Evolutionary conservation across 2,888 invertebrate genomes (phyloP).

Genomic region (Synergus gifuensis): DNA sequence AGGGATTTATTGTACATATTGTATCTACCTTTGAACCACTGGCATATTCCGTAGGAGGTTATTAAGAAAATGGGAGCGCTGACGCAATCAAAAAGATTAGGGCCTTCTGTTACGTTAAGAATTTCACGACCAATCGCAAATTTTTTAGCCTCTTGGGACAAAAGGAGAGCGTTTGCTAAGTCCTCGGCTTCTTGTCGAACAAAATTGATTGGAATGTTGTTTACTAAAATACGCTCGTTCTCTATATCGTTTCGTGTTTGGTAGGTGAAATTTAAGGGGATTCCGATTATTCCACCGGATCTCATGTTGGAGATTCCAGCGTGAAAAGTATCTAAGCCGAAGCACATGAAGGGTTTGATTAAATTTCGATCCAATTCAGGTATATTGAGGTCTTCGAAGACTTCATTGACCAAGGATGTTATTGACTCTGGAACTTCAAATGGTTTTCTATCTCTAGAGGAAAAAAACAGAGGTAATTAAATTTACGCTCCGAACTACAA

Average conservation of each 20-base stretch:
- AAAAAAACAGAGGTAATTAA: slow-evolving; percentile 6
- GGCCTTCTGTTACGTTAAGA: slow-evolving; percentile 77
- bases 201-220: slow-evolving; percentile 83
- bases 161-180: slow-evolving; percentile 83
- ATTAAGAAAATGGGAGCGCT: slow-evolving; percentile 73
- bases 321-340: slow-evolving; percentile 86
- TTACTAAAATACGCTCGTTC: slow-evolving; percentile 81
- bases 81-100: neutral
- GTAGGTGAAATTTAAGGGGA: slow-evolving; percentile 86
- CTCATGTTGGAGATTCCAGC: slow-evolving; percentile 80
- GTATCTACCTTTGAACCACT: slow-evolving; percentile 79
- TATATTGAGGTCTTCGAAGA: slow-evolving; percentile 82
- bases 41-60: slow-evolving; percentile 79
- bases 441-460: slow-evolving; percentile 81
- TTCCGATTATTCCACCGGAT: slow-evolving; percentile 85
- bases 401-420: slow-evolving; percentile 79
- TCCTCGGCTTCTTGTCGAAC: slow-evolving; percentile 81
- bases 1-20: slow-evolving; percentile 81
- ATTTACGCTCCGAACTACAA: no score
- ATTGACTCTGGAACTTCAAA: slow-evolving; percentile 80
- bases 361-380: slow-evolving; percentile 78
- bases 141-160: slow-evolving; percentile 89
- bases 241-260: slow-evolving; percentile 71
- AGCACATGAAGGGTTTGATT: slow-evolving; percentile 84
- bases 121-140: slow-evolving; percentile 90